Conservation (phyloP, 2,888 invertebrate genomes). For the Tachystola acroxantha region DNA sequence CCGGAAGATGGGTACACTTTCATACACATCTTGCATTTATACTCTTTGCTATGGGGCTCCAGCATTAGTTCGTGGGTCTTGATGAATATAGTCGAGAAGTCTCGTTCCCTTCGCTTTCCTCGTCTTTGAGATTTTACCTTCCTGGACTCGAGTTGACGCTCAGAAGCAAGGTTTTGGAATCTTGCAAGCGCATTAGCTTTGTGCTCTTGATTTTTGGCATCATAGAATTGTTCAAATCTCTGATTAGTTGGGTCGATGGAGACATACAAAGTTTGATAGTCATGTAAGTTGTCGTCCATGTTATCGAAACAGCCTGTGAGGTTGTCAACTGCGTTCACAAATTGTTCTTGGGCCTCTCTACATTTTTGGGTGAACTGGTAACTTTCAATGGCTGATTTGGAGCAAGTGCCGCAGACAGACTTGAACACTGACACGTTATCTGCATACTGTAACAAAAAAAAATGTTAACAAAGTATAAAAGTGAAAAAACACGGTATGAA, state of each 20-base stretch:
- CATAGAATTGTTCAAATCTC: constrained; percentile 10
- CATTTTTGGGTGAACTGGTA: constrained; percentile 5
- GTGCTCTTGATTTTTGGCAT: neutral
- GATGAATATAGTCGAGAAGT: constrained; percentile 11
- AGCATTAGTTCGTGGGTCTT: constrained; percentile 9
- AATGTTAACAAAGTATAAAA: neutral
- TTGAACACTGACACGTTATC: neutral
- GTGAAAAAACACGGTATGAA: no score
- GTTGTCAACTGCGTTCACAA: constrained; percentile 3
- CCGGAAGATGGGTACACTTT: constrained; percentile 9
- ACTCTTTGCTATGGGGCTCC: constrained; percentile 8
- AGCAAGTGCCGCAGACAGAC: neutral
- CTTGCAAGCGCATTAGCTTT: constrained; percentile 5
- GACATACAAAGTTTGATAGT: constrained; percentile 4
- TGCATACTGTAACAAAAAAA: neutral
- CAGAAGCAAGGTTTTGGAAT: constrained; percentile 3
- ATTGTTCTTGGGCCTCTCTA: constrained; percentile 1
- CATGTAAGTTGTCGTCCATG: constrained; percentile 1
- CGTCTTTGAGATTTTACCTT: no score
- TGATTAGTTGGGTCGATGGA: constrained; percentile 5
- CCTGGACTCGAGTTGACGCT: neutral
- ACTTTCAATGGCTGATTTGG: neutral
- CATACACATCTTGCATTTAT: constrained; percentile 9
- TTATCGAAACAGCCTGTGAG: constrained; percentile 6
- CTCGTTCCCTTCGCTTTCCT: constrained; percentile 4